These are phyloP conservation scores for Myripristis murdjan DNA, from an alignment of 2,797 vertebrate species.

Conservation along the genomic window DNA sequence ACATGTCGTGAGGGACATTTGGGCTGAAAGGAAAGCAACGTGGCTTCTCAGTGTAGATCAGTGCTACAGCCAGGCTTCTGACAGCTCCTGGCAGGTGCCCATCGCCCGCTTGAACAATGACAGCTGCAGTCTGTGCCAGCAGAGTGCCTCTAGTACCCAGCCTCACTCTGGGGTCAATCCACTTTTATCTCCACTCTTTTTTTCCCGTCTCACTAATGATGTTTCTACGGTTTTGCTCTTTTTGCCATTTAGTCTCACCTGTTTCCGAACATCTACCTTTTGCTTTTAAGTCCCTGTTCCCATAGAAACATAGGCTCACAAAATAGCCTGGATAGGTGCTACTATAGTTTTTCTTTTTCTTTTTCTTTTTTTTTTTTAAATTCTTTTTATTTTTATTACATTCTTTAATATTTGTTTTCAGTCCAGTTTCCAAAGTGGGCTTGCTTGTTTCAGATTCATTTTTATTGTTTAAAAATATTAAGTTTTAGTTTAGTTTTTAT, in stretches of 20 bases:
- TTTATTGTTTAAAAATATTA: too few relatives aligned
- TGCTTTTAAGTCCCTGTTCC: too few relatives aligned
- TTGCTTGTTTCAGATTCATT: too few relatives aligned
- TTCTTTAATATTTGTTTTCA: too few relatives aligned
- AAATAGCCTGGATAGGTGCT: too few relatives aligned
- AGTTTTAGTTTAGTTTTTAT: too few relatives aligned
- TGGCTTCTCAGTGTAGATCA: constrained; percentile 72
- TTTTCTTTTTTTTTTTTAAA: too few relatives aligned
- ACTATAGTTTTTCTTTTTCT: too few relatives aligned
- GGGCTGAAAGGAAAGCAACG: constrained; percentile 77
- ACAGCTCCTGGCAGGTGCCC: constrained; percentile 78
- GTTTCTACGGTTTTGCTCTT: constrained; percentile 30
- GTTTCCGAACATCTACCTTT: constrained; percentile 8
- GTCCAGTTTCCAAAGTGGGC: too few relatives aligned
- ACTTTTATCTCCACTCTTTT: constrained; percentile 47
- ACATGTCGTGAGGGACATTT: constrained; percentile 69
- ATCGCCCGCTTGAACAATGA: constrained; percentile 67
- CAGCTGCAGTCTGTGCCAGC: constrained; percentile 71
- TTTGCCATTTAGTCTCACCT: constrained; percentile 14
- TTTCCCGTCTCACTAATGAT: constrained; percentile 21
- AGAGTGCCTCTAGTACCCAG: constrained; percentile 63
- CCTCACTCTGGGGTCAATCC: constrained; percentile 55
- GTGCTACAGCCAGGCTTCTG: constrained; percentile 75
- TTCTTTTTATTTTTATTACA: too few relatives aligned
- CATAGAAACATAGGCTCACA: too few relatives aligned